phyloP scores from a whole-genome alignment of 2,113 vertebrate genomes.

The Macrotis lagotis region DNA sequence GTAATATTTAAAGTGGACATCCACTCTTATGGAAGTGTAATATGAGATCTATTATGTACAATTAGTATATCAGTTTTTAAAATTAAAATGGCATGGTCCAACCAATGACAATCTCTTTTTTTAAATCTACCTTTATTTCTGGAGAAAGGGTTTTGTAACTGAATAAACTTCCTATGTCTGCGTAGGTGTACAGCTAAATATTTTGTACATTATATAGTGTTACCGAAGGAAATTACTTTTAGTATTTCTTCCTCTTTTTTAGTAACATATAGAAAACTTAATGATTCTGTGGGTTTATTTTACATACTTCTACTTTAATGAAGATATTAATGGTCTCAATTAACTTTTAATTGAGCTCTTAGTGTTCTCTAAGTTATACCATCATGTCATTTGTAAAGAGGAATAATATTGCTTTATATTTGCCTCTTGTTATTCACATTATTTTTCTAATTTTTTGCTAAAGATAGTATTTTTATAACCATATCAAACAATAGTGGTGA shows the following conservation, averaged over 20 bases:
- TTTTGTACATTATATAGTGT: background rate
- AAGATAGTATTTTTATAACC: background rate
- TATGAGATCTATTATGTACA: background rate
- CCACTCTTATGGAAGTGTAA: background rate
- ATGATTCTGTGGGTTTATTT: background rate
- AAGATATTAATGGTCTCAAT: background rate
- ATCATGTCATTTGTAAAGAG: background rate
- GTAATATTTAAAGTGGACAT: background rate
- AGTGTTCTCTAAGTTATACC: background rate
- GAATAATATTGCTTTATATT: background rate
- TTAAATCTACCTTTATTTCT: background rate
- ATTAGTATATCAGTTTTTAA: background rate
- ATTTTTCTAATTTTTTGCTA: background rate
- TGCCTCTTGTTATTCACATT: background rate
- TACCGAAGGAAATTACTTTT: background rate
- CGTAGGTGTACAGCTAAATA: background rate
- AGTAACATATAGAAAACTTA: background rate
- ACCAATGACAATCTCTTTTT: background rate
- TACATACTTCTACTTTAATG: background rate
- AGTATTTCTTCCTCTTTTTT: background rate
- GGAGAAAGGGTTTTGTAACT: background rate
- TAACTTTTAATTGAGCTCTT: background rate
- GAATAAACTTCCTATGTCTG: background rate
- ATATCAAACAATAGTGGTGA: background rate
- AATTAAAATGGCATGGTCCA: background rate